These are phyloP conservation scores for Calliopsis andreniformis DNA, from an alignment of 1,140 invertebrate species.

Conservation along the genomic window DNA sequence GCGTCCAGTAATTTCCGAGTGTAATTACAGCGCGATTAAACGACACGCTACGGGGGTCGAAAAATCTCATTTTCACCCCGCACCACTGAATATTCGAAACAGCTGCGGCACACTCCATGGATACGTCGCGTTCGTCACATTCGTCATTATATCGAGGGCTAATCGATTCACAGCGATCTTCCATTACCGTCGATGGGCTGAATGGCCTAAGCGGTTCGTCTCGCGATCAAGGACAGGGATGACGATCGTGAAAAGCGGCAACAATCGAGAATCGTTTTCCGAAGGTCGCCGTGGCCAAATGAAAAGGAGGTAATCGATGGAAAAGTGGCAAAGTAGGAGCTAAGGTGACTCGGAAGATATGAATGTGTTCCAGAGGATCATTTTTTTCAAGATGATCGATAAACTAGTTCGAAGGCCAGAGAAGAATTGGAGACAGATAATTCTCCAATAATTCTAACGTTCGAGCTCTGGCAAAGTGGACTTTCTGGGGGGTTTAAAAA, in stretches of 20 bases:
- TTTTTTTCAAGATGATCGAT: background rate
- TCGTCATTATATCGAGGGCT: slow-evolving; percentile 46
- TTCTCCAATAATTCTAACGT: no score
- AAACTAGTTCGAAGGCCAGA: no score
- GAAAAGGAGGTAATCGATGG: background rate
- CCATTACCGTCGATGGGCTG: slow-evolving; percentile 43
- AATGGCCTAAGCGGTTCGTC: background rate
- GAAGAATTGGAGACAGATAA: no score
- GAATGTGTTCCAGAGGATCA: background rate
- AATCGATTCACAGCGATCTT: slow-evolving; percentile 54
- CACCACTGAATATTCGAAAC: slow-evolving; percentile 47
- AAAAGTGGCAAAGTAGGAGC: background rate
- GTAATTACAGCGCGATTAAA: slow-evolving; percentile 60
- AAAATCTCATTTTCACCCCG: slow-evolving; percentile 36
- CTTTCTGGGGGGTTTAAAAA: no score
- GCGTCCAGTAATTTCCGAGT: slow-evolving; percentile 45
- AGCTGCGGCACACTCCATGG: background rate
- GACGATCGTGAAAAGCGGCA: background rate
- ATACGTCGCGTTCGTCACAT: background rate
- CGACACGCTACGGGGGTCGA: slow-evolving; percentile 7
- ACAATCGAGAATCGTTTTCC: background rate
- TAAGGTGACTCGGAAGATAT: background rate
- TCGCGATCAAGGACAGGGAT: slow-evolving; percentile 24
- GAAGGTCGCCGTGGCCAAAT: background rate
- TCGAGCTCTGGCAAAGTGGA: no score